These are phyloP conservation scores for Neelides folsomi DNA, from an alignment of 2,888 invertebrate genomes.

Conservation along the genomic window DNA sequence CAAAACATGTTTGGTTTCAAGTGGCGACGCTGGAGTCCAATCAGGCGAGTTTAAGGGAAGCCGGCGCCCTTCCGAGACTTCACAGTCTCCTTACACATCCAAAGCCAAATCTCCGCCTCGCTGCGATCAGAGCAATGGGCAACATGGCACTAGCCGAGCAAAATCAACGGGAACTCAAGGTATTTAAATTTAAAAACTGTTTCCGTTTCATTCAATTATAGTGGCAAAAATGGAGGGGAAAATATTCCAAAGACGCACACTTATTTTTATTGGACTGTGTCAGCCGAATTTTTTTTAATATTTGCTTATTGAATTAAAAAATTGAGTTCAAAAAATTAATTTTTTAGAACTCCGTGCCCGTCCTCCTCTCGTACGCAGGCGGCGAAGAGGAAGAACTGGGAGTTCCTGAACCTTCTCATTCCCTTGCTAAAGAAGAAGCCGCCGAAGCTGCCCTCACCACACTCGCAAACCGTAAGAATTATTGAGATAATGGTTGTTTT, in stretches of 20 bases:
- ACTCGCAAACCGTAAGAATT: constrained; percentile 38
- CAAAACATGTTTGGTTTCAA: no score
- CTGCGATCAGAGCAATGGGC: constrained; percentile 41
- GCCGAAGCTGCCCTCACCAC: constrained; percentile 43
- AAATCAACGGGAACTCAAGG: constrained; percentile 43
- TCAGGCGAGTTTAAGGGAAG: constrained; percentile 42
- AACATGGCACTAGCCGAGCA: constrained; percentile 44
- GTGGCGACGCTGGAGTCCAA: constrained; percentile 31
- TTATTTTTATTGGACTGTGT: no score
- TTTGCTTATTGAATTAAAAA: no score
- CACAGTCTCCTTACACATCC: constrained; percentile 39
- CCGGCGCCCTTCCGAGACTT: constrained; percentile 41
- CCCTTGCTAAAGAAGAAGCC: constrained; percentile 37
- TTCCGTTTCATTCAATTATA: no score
- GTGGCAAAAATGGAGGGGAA: no score
- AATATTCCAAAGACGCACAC: no score
- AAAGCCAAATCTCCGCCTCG: constrained; percentile 38
- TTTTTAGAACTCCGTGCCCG: constrained; percentile 40
- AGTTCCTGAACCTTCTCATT: constrained; percentile 10
- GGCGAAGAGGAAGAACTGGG: constrained; percentile 32
- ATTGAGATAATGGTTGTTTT: background rate
- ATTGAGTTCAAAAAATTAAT: no score
- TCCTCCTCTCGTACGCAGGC: constrained; percentile 39
- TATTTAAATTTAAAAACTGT: no score
- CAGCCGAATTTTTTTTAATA: no score